phyloP scores from a whole-genome alignment of 2,113 vertebrate genomes.

The Platichthys stellatus region DNA sequence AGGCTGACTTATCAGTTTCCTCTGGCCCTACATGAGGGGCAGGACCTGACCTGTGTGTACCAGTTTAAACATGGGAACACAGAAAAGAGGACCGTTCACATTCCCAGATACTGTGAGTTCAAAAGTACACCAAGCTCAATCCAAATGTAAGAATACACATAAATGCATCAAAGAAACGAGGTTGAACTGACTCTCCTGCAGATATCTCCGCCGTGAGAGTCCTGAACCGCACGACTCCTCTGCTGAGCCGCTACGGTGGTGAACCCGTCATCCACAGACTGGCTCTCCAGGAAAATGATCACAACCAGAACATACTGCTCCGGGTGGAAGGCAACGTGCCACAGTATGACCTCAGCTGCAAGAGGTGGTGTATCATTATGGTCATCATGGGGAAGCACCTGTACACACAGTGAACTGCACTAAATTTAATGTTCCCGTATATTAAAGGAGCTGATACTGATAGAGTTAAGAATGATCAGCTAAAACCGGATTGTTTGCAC shows the following conservation, averaged over 20 bases:
- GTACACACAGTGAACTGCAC: neutral
- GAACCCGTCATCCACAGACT: conserved; percentile 43
- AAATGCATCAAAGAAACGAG: neutral
- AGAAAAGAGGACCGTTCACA: conserved; percentile 53
- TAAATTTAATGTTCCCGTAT: neutral
- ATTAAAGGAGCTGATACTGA: neutral
- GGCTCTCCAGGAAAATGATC: conserved; percentile 55
- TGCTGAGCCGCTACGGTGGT: conserved; percentile 29
- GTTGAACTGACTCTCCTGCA: conserved; percentile 29
- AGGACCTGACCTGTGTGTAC: conserved; percentile 72
- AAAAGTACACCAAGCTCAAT: neutral
- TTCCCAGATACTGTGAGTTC: conserved; percentile 78
- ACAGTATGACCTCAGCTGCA: conserved; percentile 64
- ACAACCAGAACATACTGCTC: conserved; percentile 73
- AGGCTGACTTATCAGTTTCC: conserved; percentile 70
- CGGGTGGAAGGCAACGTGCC: conserved; percentile 70
- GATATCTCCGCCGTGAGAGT: conserved; percentile 76
- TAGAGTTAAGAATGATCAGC: neutral
- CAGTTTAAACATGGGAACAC: conserved; percentile 32
- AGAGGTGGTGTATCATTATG: conserved; percentile 61
- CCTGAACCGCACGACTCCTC: conserved; percentile 69
- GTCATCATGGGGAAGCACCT: conserved; percentile 6
- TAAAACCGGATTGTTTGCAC: neutral
- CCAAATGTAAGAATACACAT: neutral
- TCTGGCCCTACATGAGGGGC: conserved; percentile 70